Percentiles rank a stretch among this genome's conserved stretches.
phyloP scores from a whole-genome alignment of 2,888 invertebrate species.

The Calameuta filiformis region DNA sequence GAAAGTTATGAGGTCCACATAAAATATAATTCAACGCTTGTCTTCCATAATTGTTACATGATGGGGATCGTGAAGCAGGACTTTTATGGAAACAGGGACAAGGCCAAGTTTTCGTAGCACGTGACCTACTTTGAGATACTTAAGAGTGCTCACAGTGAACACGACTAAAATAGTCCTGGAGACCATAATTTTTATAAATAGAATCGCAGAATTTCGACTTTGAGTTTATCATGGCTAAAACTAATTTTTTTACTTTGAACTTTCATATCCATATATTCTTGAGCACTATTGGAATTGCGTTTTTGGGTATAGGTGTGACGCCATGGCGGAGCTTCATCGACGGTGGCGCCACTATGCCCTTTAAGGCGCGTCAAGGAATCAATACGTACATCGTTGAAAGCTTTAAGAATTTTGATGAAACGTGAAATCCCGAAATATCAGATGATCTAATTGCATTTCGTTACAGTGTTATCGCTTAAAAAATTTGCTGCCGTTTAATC shows the following conservation, averaged over 20 bases:
- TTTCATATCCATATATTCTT: neutral
- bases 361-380: neutral
- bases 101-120: constrained; percentile 43
- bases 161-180: neutral
- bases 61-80: neutral
- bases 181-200: neutral
- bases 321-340: neutral
- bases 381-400: neutral
- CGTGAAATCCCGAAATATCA: neutral
- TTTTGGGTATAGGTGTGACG: neutral
- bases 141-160: neutral
- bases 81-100: constrained; percentile 42
- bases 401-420: neutral
- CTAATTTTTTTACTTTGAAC: neutral
- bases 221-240: neutral
- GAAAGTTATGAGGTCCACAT: neutral
- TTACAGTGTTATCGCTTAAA: neutral
- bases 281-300: neutral
- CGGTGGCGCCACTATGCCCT: neutral
- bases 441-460: neutral
- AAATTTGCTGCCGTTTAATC: neutral
- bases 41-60: neutral
- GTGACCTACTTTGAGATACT: constrained; percentile 37
- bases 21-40: neutral
- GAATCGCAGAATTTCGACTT: neutral